These are phyloP conservation scores for Xiphydria camelus DNA, from an alignment of 2,888 invertebrate genomes.

Conservation along the genomic window DNA sequence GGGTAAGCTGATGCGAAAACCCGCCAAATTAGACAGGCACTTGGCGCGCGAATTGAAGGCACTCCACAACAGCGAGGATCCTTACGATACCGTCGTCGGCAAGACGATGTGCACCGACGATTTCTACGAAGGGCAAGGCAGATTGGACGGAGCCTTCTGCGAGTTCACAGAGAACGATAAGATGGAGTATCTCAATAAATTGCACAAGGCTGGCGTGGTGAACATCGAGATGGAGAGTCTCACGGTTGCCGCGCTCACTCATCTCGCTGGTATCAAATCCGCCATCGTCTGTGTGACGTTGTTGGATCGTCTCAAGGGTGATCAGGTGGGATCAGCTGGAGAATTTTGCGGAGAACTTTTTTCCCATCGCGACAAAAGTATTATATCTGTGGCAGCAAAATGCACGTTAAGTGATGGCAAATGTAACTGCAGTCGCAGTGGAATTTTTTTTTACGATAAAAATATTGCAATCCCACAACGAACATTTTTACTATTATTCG, in stretches of 20 bases:
- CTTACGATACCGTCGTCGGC: slow-evolving; percentile 85
- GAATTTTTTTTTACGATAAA: too few relatives aligned
- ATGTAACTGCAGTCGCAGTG: too few relatives aligned
- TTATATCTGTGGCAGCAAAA: too few relatives aligned
- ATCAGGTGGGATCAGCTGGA: too few relatives aligned
- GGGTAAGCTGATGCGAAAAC: slow-evolving; percentile 79
- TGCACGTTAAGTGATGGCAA: too few relatives aligned
- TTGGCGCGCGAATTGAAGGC: slow-evolving; percentile 79
- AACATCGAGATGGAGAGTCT: slow-evolving; percentile 98
- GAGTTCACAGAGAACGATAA: slow-evolving; percentile 91
- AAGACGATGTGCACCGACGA: slow-evolving; percentile 97
- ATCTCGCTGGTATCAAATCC: slow-evolving; percentile 89
- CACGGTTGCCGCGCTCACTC: slow-evolving; percentile 90
- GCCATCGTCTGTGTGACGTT: slow-evolving; percentile 94
- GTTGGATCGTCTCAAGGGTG: slow-evolving; percentile 89
- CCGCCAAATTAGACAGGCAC: slow-evolving; percentile 81
- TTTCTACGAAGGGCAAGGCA: slow-evolving; percentile 97
- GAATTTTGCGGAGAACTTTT: too few relatives aligned
- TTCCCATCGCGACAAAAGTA: too few relatives aligned
- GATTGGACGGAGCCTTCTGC: slow-evolving; percentile 96
- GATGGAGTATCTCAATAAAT: slow-evolving; percentile 78
- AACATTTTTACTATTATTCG: too few relatives aligned
- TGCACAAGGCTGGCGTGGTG: slow-evolving; percentile 79
- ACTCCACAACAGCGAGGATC: slow-evolving; percentile 72
- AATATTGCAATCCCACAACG: too few relatives aligned